Base-by-base conservation (phyloP, 2,113 vertebrate species). In the Megaceryle torquata region DNA sequence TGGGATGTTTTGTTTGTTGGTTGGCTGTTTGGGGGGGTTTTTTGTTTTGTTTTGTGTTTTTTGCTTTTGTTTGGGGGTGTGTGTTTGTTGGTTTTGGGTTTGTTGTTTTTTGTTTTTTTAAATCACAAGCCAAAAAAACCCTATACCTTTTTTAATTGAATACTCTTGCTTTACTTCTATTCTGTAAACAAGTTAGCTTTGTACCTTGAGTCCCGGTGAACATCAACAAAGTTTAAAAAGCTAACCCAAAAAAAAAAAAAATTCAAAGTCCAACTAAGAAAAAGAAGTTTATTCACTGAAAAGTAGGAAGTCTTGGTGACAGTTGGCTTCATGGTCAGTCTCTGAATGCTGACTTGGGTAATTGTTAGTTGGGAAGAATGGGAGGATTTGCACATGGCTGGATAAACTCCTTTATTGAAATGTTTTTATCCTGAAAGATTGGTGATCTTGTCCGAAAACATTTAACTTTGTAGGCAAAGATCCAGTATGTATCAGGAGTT, bases 221-320 rank as follows among this genome's bases (percentile, higher is more conserved):
- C 20, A 35, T 51, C 29, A 56, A 37, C 15, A 61, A 72, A 8
- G 25, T 43, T 79, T 71, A n/a, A 85, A 86, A 77, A 60, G 12
- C 3, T 6, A 91, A 12, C 4, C 28, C 68, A 46, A 57, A 44
- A 78, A 8, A 51, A 51, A 51, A 51, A 7, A 25, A 44, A 44
- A 9, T 10, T 18, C 10, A 33, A 63, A 75, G 43, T 6, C 22
- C 6, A n/a, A 28, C 29, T 29, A 48, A 56, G 39, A 43, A 31
- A 25, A 61, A 67, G 9, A 50, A 51, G 10, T 9, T n/a, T 92
- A 4, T 68, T 20, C 4, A 6, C 10, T 77, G 44, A 76, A 65
- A 60, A 0, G 1, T 1, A 10, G 28, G 43, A 70, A 64, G 56
- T n/a, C 4, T 4, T 65, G 8, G 22, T 21, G 29, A 43, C 2